Evolutionary conservation across 2,113 vertebrate species (phyloP).

Genomic region (Xyliphius kryptos): DNA sequence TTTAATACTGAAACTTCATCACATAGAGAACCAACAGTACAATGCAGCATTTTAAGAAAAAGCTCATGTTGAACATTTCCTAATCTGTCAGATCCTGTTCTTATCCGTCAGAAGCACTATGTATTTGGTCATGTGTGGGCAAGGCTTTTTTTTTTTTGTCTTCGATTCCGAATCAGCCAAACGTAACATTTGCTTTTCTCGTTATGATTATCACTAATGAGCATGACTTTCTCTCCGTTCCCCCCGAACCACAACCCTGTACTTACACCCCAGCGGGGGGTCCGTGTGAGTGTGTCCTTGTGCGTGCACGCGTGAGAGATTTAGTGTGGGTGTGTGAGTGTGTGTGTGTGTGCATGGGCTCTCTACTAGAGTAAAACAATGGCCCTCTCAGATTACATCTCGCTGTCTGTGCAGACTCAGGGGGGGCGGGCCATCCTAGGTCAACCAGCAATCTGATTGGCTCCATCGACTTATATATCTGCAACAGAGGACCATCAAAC

Average conservation of each 20-base stretch:
- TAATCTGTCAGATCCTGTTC: neutral
- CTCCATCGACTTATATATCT: constrained; percentile 62
- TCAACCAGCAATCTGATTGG: constrained; percentile 55
- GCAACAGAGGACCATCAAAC: constrained; percentile 59
- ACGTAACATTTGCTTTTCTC: constrained; percentile 35
- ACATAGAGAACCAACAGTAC: neutral
- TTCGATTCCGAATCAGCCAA: neutral
- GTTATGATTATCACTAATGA: constrained; percentile 41
- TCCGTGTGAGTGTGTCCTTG: constrained; percentile 33
- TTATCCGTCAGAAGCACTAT: neutral
- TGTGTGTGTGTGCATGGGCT: constrained; percentile 22
- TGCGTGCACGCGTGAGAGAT: constrained; percentile 45
- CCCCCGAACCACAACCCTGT: constrained; percentile 21
- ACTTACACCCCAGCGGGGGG: constrained; percentile 22
- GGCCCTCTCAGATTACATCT: constrained; percentile 50
- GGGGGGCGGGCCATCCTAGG: constrained; percentile 29
- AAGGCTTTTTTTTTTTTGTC: constrained; percentile 1
- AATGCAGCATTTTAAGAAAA: neutral
- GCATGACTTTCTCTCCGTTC: constrained; percentile 33
- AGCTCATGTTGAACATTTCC: neutral
- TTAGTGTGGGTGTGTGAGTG: constrained; percentile 48
- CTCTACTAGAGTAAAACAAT: constrained; percentile 48
- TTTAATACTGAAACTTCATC: neutral
- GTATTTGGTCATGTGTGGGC: neutral
- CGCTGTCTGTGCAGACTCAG: constrained; percentile 36